Percentiles rank a stretch among this genome's conserved stretches.
These are phyloP conservation scores for Glossosoma conforme DNA, from an alignment of 1,140 invertebrate genomes.

Conservation along the genomic window DNA sequence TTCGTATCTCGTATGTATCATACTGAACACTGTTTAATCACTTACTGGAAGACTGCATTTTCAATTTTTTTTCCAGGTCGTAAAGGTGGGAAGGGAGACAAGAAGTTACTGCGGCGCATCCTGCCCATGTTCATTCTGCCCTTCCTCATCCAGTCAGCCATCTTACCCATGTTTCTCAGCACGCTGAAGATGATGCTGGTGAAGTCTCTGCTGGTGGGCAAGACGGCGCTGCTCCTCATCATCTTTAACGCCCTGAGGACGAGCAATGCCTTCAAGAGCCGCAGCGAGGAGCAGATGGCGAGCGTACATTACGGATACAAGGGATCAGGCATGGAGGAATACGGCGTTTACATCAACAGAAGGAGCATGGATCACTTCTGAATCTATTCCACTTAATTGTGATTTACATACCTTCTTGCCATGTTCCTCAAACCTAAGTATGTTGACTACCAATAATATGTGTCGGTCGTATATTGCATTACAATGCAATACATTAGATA, in stretches of 20 bases:
- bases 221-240: constrained; percentile 56
- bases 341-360: constrained; percentile 48
- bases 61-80: not conserved
- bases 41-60: too few relatives aligned
- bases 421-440: too few relatives aligned
- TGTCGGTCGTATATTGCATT: not conserved
- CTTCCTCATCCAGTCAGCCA: constrained; percentile 58
- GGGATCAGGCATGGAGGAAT: constrained; percentile 49
- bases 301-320: constrained; percentile 50
- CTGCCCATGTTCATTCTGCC: constrained; percentile 59
- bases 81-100: constrained; percentile 47
- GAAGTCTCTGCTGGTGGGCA: constrained; percentile 59
- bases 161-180: constrained; percentile 57
- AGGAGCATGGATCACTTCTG: constrained; percentile 1
- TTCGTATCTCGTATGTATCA: too few relatives aligned
- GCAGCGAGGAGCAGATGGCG: constrained; percentile 39
- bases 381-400: not conserved
- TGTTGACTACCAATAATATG: too few relatives aligned
- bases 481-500: too few relatives aligned
- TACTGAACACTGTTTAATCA: too few relatives aligned
- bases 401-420: too few relatives aligned
- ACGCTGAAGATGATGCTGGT: constrained; percentile 60
- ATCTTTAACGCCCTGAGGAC: constrained; percentile 57
- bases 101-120: constrained; percentile 53
- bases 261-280: constrained; percentile 42